Evolutionary conservation across 2,113 vertebrate species (phyloP).

Genomic region (Sceloporus tristichus): DNA sequence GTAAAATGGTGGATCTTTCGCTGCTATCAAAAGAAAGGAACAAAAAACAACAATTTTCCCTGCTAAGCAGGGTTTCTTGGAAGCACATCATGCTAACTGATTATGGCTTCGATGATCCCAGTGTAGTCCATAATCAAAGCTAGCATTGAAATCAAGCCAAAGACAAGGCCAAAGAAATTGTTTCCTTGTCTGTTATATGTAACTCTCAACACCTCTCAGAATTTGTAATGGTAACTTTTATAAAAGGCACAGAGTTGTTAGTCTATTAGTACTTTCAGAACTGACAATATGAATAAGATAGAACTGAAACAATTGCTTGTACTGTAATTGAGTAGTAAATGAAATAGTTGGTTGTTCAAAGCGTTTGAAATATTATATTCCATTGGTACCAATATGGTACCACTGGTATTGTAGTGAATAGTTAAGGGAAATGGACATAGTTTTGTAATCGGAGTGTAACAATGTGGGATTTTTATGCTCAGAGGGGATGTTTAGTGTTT

Average conservation of each 20-base stretch:
- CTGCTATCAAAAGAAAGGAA: not conserved
- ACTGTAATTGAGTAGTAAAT: not conserved
- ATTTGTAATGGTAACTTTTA: not conserved
- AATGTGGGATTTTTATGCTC: not conserved
- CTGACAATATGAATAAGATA: not conserved
- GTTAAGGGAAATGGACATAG: constrained; percentile 6
- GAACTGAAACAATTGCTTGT: not conserved
- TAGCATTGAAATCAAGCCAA: not conserved
- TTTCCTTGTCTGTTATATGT: not conserved
- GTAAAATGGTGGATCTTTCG: no score
- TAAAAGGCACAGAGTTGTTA: no score
- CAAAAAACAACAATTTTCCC: not conserved
- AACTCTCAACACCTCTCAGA: not conserved
- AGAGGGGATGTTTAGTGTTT: not conserved
- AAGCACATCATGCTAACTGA: not conserved
- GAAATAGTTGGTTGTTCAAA: not conserved
- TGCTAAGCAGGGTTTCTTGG: not conserved
- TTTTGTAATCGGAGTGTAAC: not conserved
- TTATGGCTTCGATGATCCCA: not conserved
- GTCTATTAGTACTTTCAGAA: not conserved
- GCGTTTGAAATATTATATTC: not conserved
- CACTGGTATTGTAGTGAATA: not conserved
- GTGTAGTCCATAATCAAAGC: not conserved
- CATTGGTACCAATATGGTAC: constrained; percentile 31
- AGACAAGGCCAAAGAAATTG: not conserved